Percentiles rank a stretch among this genome's conserved stretches.
Evolutionary conservation across 2,797 vertebrate species (phyloP).

Genomic region (Rousettus madagascariensis): DNA sequence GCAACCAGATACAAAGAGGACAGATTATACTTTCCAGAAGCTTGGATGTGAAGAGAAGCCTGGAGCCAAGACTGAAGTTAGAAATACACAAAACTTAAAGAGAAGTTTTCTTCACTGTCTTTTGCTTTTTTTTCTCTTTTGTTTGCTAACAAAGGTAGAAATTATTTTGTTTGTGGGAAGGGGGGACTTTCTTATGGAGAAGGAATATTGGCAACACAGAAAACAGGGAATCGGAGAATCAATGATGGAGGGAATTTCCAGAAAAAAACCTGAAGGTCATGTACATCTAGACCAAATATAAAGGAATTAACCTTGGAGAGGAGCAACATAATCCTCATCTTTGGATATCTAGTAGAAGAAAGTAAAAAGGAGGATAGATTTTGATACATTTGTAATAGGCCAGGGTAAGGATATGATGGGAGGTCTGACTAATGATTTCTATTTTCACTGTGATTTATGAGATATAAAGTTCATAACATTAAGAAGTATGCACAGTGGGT

Average conservation of each 20-base stretch:
- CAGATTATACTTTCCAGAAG: not conserved
- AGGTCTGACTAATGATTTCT: not conserved
- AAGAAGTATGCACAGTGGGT: not conserved
- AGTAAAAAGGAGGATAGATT: not conserved
- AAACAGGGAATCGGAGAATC: not conserved
- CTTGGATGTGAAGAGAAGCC: not conserved
- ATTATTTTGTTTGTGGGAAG: not conserved
- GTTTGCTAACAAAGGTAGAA: not conserved
- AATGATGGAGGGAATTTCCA: not conserved
- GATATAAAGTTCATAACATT: not conserved
- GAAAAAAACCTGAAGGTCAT: not conserved
- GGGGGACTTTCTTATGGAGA: not conserved
- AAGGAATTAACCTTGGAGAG: not conserved
- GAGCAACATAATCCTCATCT: fast-evolving
- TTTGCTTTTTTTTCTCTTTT: not conserved
- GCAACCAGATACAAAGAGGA: not conserved
- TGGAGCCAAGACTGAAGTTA: not conserved
- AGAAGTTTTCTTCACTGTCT: not conserved
- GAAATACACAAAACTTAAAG: not conserved
- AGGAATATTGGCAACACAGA: not conserved
- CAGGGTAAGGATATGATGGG: not conserved
- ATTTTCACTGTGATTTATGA: not conserved
- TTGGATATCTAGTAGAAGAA: not conserved
- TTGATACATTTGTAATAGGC: not conserved
- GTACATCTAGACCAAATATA: not conserved